Conservation (phyloP, 2,113 vertebrate species). For the Phylloscopus trochilus region DNA sequence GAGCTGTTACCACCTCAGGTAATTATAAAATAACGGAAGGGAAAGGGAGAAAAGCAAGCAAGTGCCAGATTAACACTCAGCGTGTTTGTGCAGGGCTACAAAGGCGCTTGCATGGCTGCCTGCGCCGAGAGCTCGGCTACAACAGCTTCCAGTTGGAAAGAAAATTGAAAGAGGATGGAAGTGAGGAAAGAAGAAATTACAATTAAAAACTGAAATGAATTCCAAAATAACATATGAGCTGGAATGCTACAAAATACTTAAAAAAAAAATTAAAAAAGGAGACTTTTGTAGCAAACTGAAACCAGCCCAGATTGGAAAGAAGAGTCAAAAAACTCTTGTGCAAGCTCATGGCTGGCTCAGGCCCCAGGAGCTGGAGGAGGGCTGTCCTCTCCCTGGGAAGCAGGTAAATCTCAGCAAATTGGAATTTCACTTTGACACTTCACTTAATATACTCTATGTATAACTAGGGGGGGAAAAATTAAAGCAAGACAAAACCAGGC, state of each 20-base stretch:
- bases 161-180: slow-evolving; percentile 38
- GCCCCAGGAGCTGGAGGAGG: not conserved
- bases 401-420: slow-evolving; percentile 14
- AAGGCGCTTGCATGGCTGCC: not conserved
- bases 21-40: slow-evolving; percentile 67
- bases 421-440: not conserved
- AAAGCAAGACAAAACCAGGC: not conserved
- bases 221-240: not conserved
- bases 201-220: slow-evolving; percentile 39
- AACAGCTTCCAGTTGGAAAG: slow-evolving; percentile 29
- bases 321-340: not conserved
- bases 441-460: not conserved
- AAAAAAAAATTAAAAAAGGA: not conserved
- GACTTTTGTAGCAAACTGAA: not conserved
- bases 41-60: not conserved
- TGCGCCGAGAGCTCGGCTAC: not conserved
- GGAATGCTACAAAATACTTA: not conserved
- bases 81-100: slow-evolving; percentile 4
- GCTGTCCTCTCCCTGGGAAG: not conserved
- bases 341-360: not conserved
- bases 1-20: slow-evolving; percentile 64
- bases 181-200: slow-evolving; percentile 41
- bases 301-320: not conserved
- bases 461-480: not conserved
- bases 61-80: slow-evolving; percentile 36